Percentiles rank a stretch among this genome's conserved stretches.
Evolutionary conservation across 2,113 vertebrate species (phyloP).

Genomic region (Rostratula benghalensis): DNA sequence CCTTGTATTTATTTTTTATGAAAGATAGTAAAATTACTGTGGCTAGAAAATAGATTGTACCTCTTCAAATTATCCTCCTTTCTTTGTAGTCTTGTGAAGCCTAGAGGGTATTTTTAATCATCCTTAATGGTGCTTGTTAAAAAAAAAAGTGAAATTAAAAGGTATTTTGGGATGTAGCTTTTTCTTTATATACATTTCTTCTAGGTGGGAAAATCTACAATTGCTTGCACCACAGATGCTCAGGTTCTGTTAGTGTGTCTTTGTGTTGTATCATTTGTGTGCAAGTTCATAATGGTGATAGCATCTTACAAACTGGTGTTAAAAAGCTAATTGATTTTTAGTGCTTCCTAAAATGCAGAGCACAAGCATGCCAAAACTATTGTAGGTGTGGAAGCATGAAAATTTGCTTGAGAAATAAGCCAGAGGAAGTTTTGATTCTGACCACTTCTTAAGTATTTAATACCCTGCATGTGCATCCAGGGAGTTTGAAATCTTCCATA

Average conservation of each 20-base stretch:
- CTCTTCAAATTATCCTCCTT: slow-evolving; percentile 1
- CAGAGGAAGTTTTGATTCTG: neutral
- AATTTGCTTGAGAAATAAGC: neutral
- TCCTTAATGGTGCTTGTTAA: slow-evolving; percentile 22
- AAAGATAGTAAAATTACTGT: neutral
- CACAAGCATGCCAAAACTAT: neutral
- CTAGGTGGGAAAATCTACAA: slow-evolving; percentile 9
- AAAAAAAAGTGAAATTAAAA: slow-evolving; percentile 51
- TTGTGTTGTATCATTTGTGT: neutral
- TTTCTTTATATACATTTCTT: slow-evolving; percentile 39
- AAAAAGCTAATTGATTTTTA: neutral
- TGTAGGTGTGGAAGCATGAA: neutral
- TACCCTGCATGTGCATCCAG: neutral
- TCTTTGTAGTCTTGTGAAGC: slow-evolving; percentile 2
- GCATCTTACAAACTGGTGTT: neutral
- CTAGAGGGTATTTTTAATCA: slow-evolving; percentile 42
- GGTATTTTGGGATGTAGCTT: slow-evolving; percentile 2
- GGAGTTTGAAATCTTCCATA: neutral
- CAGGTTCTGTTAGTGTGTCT: neutral
- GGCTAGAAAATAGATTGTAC: neutral
- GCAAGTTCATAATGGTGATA: neutral
- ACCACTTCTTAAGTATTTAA: neutral
- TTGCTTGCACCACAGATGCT: neutral
- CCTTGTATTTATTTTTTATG: neutral
- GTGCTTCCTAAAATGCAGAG: neutral